Evolutionary conservation across 2,888 invertebrate species (phyloP).

Genomic region (Ceraclea dissimilis): DNA sequence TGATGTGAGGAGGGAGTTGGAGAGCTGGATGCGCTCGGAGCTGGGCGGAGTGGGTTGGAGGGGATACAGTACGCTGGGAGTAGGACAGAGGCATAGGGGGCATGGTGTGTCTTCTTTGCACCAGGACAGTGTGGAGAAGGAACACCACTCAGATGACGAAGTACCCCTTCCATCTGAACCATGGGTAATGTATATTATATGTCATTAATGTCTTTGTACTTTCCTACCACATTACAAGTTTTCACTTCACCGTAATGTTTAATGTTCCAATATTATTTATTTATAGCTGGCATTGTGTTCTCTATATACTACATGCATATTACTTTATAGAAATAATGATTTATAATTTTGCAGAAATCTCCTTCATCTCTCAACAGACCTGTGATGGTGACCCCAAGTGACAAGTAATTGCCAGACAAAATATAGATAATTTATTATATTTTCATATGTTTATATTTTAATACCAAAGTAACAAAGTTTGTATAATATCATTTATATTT

Average conservation of each 20-base stretch:
- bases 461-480: no score
- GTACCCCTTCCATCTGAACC: slow-evolving; percentile 17
- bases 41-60: slow-evolving; percentile 9
- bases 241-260: no score
- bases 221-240: no score
- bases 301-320: no score
- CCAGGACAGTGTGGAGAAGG: slow-evolving; percentile 27
- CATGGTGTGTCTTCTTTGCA: not conserved
- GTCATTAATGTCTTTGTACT: no score
- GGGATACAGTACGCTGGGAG: slow-evolving; percentile 32
- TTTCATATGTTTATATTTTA: no score
- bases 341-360: slow-evolving; percentile 17
- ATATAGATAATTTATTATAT: no score
- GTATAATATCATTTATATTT: no score
- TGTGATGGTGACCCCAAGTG: slow-evolving; percentile 13
- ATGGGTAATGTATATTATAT: slow-evolving; percentile 21
- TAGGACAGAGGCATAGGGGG: slow-evolving; percentile 30
- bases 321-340: no score
- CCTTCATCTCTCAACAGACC: slow-evolving; percentile 22
- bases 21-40: slow-evolving; percentile 8
- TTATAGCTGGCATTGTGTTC: no score
- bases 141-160: slow-evolving; percentile 33
- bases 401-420: slow-evolving; percentile 8
- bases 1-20: not conserved
- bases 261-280: no score